phyloP scores from a whole-genome alignment of 2,888 invertebrate species.

The Hyppa rectilinea region DNA sequence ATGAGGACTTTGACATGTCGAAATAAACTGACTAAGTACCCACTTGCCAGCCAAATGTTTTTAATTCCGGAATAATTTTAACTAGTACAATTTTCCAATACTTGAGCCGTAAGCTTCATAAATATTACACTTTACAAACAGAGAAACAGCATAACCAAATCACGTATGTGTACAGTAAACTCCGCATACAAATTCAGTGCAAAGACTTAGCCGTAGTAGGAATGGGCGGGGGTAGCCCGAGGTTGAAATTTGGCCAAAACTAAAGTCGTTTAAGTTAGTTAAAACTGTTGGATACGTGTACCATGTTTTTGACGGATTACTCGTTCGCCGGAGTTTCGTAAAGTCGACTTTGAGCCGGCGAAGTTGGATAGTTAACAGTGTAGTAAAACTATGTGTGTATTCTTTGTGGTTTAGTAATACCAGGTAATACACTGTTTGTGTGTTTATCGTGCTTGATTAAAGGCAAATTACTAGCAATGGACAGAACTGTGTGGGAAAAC shows the following conservation, averaged over 20 bases:
- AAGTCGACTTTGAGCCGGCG: slow-evolving; percentile 54
- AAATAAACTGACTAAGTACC: background rate
- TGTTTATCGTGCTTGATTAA: background rate
- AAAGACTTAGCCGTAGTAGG: slow-evolving; percentile 39
- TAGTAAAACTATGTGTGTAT: slow-evolving; percentile 27
- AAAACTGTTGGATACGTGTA: slow-evolving; percentile 76
- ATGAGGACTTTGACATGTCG: background rate
- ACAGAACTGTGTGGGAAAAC: background rate
- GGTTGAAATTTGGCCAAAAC: slow-evolving; percentile 63
- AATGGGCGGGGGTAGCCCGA: slow-evolving; percentile 12
- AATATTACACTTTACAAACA: slow-evolving; percentile 41
- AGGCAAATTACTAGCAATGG: background rate
- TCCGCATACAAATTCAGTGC: slow-evolving; percentile 61
- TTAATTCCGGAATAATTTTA: background rate
- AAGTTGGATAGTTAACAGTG: slow-evolving; percentile 51
- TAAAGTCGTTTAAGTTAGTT: slow-evolving; percentile 76
- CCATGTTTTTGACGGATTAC: slow-evolving; percentile 84
- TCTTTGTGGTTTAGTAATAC: slow-evolving; percentile 34
- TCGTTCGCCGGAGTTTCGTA: slow-evolving; percentile 64
- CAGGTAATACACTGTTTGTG: background rate
- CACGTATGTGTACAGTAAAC: slow-evolving; percentile 37
- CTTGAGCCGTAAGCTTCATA: slow-evolving; percentile 17
- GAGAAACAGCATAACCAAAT: slow-evolving; percentile 30
- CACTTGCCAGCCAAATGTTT: background rate
- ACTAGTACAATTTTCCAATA: slow-evolving; percentile 9